phyloP scores from a whole-genome alignment of 2,888 invertebrate species.

The Rhagium mordax region DNA sequence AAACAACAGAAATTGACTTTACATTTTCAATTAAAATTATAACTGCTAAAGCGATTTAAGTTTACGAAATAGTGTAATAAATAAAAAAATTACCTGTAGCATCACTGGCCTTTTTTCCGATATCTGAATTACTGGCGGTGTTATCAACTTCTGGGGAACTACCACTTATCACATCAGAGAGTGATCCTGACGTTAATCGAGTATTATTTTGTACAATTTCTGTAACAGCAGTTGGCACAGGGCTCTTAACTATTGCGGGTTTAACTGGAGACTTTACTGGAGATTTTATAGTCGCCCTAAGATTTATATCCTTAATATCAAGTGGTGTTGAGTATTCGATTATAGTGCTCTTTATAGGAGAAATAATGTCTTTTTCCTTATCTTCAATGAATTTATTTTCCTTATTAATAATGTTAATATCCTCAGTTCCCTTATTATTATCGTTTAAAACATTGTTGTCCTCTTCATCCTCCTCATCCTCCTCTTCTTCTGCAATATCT shows the following conservation, averaged over 20 bases:
- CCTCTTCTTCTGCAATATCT: conserved; percentile 63
- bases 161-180: conserved; percentile 77
- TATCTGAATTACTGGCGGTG: conserved; percentile 67
- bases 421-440: conserved; percentile 49
- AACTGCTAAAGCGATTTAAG: background rate
- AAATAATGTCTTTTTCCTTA: conserved; percentile 50
- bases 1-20: background rate
- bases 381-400: conserved; percentile 43
- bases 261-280: conserved; percentile 50
- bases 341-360: conserved; percentile 44
- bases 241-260: conserved; percentile 64
- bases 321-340: conserved; percentile 48
- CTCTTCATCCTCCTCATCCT: conserved; percentile 47
- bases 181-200: conserved; percentile 74
- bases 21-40: background rate
- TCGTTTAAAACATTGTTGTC: conserved; percentile 45
- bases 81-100: conserved; percentile 65
- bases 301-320: conserved; percentile 45
- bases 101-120: conserved; percentile 61
- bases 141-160: conserved; percentile 78
- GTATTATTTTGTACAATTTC: conserved; percentile 65
- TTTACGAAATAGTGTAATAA: background rate
- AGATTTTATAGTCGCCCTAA: conserved; percentile 53
- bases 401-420: conserved; percentile 47
- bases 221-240: conserved; percentile 67